Evolutionary conservation across 2,113 vertebrate genomes (phyloP), one percentile per base, ranked within the genome.

Genomic region (Pycnonotus jocosus): DNA sequence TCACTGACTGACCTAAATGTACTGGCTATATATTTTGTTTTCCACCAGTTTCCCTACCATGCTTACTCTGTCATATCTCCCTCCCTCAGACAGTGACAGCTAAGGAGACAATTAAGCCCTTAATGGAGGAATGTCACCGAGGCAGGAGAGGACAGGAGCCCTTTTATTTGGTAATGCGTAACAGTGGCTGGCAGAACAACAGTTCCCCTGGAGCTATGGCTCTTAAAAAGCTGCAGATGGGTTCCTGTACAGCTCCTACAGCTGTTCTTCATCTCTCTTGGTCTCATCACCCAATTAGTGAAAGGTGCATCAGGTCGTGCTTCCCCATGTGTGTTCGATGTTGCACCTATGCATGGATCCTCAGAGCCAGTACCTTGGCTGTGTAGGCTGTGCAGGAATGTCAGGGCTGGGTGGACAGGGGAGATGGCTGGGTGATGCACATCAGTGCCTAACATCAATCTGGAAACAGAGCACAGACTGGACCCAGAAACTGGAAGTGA

Each of bases 211-310:
- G 78, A 97, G 96, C 93, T 80, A 81, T 30, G 73, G 78, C 84
- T 94, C 64, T 58, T 86, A 72, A 83, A 74, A 81, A 84, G 84
- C 76, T 81, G 91, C 81, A 92, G 56, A 69, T 58, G 80, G 53
- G 56, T 70, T 96, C 87, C 86, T 83, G 40, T 54, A 50, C 28
- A 62, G 74, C 71, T 97, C 71, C 90, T 93, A 87, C 97, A 98
- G 95, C 94, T 98, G 96, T 92, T 98, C 92, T 53, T 70, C 30
- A 47, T 95, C 97, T 97, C 84, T 86, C 80, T 78, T 76, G 87
- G 85, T 72, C 85, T 98, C 93, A 96, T 86, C 96, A 97, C 94
- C 89, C 94, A 97, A 65, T 94, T 92, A 96, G 89, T 69, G 90
- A 88, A 94, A 93, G 81, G 21, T 58, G 23, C 31, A 56, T 84